Conservation (phyloP, 2,797 vertebrate species). For the Clarias platycephalus region DNA sequence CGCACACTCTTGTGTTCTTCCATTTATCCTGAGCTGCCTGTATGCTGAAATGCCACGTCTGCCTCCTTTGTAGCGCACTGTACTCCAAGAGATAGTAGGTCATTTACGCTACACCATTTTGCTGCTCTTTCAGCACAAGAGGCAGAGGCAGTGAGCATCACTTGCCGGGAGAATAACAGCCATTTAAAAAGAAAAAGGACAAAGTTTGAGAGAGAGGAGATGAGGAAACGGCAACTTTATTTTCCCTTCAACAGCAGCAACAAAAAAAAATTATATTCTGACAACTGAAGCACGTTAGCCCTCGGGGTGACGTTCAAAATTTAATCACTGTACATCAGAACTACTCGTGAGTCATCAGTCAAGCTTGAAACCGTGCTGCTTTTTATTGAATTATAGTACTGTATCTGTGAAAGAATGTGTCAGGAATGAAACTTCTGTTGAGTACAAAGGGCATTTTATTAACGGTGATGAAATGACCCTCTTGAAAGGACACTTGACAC, state of each 20-base stretch:
- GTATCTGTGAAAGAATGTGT: background rate
- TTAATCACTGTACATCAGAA: background rate
- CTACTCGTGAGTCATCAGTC: constrained; percentile 3
- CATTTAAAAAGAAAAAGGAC: background rate
- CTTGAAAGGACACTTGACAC: background rate
- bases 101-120: background rate
- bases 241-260: background rate
- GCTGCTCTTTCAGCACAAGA: background rate
- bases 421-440: background rate
- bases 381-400: background rate
- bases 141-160: background rate
- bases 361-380: background rate
- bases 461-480: background rate
- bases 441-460: background rate
- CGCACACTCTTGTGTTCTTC: background rate
- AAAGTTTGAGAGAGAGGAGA: background rate
- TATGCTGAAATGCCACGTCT: background rate
- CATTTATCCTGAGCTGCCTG: background rate
- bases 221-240: background rate
- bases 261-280: background rate
- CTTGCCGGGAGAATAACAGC: constrained; percentile 9
- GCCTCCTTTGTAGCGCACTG: background rate
- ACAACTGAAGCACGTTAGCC: background rate
- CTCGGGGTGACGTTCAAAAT: background rate
- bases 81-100: constrained; percentile 15